Base-by-base conservation (phyloP, 2,113 vertebrate genomes). In the Morphnarchus princeps region DNA sequence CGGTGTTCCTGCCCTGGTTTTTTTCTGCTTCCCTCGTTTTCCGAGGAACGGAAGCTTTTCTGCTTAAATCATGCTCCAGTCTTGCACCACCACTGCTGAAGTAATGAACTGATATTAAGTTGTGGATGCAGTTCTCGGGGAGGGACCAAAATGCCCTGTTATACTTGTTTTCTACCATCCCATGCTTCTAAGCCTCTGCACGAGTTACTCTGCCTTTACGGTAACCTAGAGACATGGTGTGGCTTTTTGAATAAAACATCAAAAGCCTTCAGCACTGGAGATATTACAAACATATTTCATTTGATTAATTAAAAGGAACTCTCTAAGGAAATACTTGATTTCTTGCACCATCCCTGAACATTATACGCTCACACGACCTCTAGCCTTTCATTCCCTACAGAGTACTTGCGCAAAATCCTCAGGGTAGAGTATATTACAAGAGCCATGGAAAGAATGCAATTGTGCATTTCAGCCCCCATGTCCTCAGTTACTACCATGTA, bases 281-380 rank as follows among this genome's bases (percentile, higher is more conserved):
- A 97, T 97, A 96, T 82, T 92, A 32, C 76, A 93, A 82, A 88
- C 82, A 76, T 92, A 93, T 91, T 96, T 95, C 70, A 95, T 88
- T 95, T 97, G 88, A 94, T 95, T 97, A 97, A 96, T 91, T 93
- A 80, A 94, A 88, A 95, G 80, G 58, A 89, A 61, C 3, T 95
- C 86, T 76, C 95, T 63, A 62, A 90, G 93, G 93, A 93, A 81
- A 87, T 70, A 77, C 4, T 87, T 96, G 42, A 93, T 95, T 92
- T 76, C 81, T 93, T 50, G 80, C 85, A 67, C 92, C 82, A 62
- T 71, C 76, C 85, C 32, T 49, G 28, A 93, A 95, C 72, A 59
- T 71, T 83, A 65, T 66, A 73, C 11, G 6, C 79, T 95, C 67
- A 86, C 59, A 93, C 22, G 90, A 96, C 93, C 91, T 96, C 66